A percentile compares a stretch with the other conserved stretches of the same genome.
phyloP scores from a whole-genome alignment of 2,113 vertebrate genomes.

The Proterorhinus semilunaris region DNA sequence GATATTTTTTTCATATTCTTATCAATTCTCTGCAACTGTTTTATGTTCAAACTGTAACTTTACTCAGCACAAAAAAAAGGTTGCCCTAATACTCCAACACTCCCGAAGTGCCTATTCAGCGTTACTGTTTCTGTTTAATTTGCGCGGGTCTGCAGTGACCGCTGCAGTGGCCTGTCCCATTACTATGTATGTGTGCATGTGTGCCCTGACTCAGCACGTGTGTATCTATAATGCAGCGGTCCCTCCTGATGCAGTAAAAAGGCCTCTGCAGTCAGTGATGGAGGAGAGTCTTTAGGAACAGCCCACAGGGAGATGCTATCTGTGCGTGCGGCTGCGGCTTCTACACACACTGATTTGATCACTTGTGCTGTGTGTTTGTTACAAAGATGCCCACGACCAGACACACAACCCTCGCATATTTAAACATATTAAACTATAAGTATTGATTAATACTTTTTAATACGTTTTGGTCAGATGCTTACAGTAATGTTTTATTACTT shows the following conservation, averaged over 20 bases:
- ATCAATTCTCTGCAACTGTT: neutral
- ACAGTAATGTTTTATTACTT: slow-evolving; percentile 1
- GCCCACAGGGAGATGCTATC: slow-evolving; percentile 59
- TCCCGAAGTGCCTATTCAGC: slow-evolving; percentile 50
- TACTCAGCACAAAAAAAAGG: slow-evolving; percentile 6
- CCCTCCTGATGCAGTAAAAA: slow-evolving; percentile 60
- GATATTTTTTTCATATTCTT: neutral
- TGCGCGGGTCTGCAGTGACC: slow-evolving; percentile 50
- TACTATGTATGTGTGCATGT: slow-evolving; percentile 8
- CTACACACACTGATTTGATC: slow-evolving; percentile 53
- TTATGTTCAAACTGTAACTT: neutral
- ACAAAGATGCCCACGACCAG: too few species aligned
- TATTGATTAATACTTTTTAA: too few species aligned
- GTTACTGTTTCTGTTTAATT: slow-evolving; percentile 38
- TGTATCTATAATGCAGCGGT: slow-evolving; percentile 39
- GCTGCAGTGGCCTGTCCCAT: slow-evolving; percentile 33
- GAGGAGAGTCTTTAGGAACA: slow-evolving; percentile 68
- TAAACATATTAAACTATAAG: too few species aligned
- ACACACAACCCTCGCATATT: too few species aligned
- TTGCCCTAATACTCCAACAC: neutral
- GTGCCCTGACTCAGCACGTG: slow-evolving; percentile 50
- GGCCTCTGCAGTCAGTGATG: slow-evolving; percentile 68
- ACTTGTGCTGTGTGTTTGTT: neutral
- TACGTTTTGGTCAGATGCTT: neutral
- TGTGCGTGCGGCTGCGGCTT: slow-evolving; percentile 17